Conservation (phyloP, 1,140 invertebrate genomes). For the Nasonia longicornis region DNA sequence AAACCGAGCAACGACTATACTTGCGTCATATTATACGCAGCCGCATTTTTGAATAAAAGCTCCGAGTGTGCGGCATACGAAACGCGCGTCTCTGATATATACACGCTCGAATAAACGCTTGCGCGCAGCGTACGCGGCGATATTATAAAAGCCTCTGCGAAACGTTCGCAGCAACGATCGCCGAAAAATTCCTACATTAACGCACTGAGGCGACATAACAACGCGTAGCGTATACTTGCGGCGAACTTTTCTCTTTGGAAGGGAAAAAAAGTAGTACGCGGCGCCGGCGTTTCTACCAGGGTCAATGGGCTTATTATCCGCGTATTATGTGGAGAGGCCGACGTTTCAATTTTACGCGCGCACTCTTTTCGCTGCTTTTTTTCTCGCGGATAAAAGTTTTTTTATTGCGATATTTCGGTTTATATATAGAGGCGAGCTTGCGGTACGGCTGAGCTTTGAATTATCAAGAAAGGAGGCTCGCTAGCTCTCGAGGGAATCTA, state of each 20-base stretch:
- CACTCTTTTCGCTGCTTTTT: background rate
- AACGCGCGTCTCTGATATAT: background rate
- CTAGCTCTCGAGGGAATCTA: background rate
- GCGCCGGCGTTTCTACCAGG: too few relatives aligned
- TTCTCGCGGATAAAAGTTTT: background rate
- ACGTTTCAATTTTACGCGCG: background rate
- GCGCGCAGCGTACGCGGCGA: background rate
- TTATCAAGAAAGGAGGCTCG: background rate
- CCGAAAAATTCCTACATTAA: background rate
- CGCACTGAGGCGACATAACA: background rate
- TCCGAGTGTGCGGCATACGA: too few relatives aligned
- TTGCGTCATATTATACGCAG: background rate
- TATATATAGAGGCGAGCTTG: background rate
- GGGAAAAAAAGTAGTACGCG: background rate
- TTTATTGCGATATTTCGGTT: background rate
- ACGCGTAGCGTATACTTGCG: background rate
- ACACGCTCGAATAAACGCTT: background rate
- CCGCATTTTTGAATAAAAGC: background rate
- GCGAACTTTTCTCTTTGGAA: background rate
- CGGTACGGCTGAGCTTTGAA: background rate
- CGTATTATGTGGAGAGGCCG: background rate
- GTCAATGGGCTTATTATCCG: slow-evolving; percentile 12
- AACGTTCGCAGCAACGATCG: background rate
- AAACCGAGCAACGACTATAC: background rate
- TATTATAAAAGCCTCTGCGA: background rate